Conservation (phyloP, 1,140 invertebrate genomes). For the Homalodisca vitripennis region DNA sequence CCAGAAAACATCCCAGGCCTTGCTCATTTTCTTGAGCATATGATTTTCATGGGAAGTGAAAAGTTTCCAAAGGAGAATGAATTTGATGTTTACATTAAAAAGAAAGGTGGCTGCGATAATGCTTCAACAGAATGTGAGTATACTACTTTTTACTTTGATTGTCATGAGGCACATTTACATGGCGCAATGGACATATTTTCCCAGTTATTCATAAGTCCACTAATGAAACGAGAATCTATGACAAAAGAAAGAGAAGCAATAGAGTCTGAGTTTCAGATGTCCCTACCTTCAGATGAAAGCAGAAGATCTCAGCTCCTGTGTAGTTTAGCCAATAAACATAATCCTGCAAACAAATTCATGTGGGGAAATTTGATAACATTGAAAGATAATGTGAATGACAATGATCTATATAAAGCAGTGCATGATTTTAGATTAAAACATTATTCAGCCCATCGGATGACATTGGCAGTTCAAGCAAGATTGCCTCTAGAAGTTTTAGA, state of each 20-base stretch:
- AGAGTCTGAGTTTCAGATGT: slow-evolving; percentile 85
- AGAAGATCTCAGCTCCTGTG: slow-evolving; percentile 73
- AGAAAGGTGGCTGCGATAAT: slow-evolving; percentile 53
- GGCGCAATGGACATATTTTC: slow-evolving; percentile 82
- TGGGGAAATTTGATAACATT: slow-evolving; percentile 83
- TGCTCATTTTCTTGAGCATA: slow-evolving; percentile 94
- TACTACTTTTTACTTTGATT: slow-evolving; percentile 87
- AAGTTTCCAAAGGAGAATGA: slow-evolving; percentile 57
- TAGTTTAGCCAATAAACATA: slow-evolving; percentile 50
- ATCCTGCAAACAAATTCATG: slow-evolving; percentile 77
- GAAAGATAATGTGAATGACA: slow-evolving; percentile 64
- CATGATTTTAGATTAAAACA: slow-evolving; percentile 78
- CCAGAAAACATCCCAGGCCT: slow-evolving; percentile 78
- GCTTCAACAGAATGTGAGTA: slow-evolving; percentile 71
- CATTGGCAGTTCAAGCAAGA: slow-evolving; percentile 75
- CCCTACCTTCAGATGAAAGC: slow-evolving; percentile 62
- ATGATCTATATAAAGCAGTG: slow-evolving; percentile 61
- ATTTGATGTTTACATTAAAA: slow-evolving; percentile 52
- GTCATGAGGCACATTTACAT: slow-evolving; percentile 72
- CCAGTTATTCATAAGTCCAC: slow-evolving; percentile 85
- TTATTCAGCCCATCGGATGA: slow-evolving; percentile 91
- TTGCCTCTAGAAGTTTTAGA: slow-evolving; percentile 74
- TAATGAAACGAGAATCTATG: slow-evolving; percentile 85
- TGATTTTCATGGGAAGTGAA: slow-evolving; percentile 77
- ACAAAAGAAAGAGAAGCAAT: slow-evolving; percentile 88